Evolutionary conservation across 2,888 invertebrate genomes (phyloP), one percentile per base, ranked within the genome.

Genomic region (Troglohyphantes excavatus): DNA sequence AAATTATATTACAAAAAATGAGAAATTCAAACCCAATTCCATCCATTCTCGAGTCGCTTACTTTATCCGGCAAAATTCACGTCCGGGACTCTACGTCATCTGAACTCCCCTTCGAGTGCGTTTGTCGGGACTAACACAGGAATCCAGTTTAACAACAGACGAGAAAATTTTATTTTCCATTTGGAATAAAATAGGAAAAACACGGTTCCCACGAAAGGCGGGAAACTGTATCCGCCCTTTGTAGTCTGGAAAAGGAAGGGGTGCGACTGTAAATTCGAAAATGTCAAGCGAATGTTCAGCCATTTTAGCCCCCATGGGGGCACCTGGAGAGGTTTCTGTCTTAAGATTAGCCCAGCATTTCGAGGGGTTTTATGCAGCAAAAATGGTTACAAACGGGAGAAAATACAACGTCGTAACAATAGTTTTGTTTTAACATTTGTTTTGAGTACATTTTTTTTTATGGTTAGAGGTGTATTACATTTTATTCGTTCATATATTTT

Each of bases 11-110:
- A 39, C 7, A 39, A 39, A 13, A 39, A 39, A 2, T 39, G 7
- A 11, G 7, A 39, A 39, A 39, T 39, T 13, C 27, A 17, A 27
- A 11, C 11, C n/a, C 23, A 67, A 63, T 5, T 26, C 17, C 67
- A n/a, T n/a, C 9, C 7, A 27, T 6, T 13, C 26, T 67, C 67
- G n/a, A 67, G 21, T 67, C 17, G 3, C 17, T 27, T 67, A 0
- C 17, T 27, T 27, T 27, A 21, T 1, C 13, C 0, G 27, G 13
- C 7, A 26, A 67, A 23, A 27, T 29, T n/a, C 27, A 29, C 26
- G n/a, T 63, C n/a, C 26, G n/a, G 17, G 67, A 67, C 26, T 61
- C n/a, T 67, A 27, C 67, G 29, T 67, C 67, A 67, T 67, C 39
- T 9, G 7, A 26, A 67, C 67, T 67, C 26, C 27, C 67, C 65